Conservation (phyloP, 2,888 invertebrate genomes). For the Noctua comes region DNA sequence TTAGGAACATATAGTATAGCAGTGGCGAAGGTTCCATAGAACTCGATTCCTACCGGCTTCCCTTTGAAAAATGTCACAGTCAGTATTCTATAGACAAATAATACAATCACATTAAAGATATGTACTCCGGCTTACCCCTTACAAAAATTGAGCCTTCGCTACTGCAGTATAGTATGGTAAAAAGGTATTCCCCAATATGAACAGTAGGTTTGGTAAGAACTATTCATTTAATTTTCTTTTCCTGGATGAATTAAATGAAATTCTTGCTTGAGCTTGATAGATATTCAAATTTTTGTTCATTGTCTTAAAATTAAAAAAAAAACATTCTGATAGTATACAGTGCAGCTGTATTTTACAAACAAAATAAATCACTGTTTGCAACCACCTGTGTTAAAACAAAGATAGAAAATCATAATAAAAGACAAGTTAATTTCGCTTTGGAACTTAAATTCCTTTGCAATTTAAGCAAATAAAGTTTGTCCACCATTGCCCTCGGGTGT, state of each 20-base stretch:
- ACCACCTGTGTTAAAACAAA: constrained; percentile 30
- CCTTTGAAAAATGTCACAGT: too few relatives aligned
- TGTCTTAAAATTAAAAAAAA: background rate
- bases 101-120: too few relatives aligned
- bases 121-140: too few relatives aligned
- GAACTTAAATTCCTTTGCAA: constrained; percentile 42
- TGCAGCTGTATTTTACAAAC: constrained; percentile 21
- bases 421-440: constrained; percentile 2
- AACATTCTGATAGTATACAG: background rate
- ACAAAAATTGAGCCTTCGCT: too few relatives aligned
- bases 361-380: constrained; percentile 35
- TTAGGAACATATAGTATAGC: too few relatives aligned
- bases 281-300: background rate
- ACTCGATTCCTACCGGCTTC: too few relatives aligned
- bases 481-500: constrained; percentile 45
- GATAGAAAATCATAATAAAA: constrained; percentile 29
- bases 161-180: too few relatives aligned
- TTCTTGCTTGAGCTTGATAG: background rate
- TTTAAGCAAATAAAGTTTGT: constrained; percentile 50
- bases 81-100: too few relatives aligned
- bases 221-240: background rate
- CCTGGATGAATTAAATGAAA: background rate
- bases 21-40: too few relatives aligned
- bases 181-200: background rate
- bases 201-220: background rate